A percentile compares a stretch with the other conserved stretches of the same genome.
Evolutionary conservation across 2,113 vertebrate genomes (phyloP).

Genomic region (Prunella fulvescens): DNA sequence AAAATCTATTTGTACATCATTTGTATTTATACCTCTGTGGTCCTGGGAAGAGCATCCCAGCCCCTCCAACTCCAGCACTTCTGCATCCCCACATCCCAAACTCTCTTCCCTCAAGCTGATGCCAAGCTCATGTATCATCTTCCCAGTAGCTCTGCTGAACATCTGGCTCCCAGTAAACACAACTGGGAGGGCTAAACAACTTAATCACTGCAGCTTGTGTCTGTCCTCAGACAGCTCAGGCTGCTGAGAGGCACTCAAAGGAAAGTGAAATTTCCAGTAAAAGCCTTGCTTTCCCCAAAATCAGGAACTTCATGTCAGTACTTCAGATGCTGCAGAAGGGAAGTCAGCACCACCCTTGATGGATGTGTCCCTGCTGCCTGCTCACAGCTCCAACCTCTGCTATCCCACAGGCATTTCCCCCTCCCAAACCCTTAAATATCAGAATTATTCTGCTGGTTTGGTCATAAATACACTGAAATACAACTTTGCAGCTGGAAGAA

Average conservation of each 20-base stretch:
- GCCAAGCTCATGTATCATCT: neutral
- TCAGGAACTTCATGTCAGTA: neutral
- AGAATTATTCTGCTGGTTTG: neutral
- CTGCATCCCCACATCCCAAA: neutral
- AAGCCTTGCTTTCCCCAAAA: neutral
- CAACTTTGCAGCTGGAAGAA: neutral
- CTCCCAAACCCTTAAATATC: neutral
- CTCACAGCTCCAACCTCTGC: neutral
- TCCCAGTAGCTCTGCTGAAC: neutral
- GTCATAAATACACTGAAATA: neutral
- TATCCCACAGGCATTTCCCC: neutral
- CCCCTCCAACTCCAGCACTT: neutral
- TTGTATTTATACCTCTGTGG: neutral
- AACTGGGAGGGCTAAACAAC: neutral
- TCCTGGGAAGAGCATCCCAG: neutral
- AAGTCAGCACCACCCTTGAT: neutral
- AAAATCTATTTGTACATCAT: neutral
- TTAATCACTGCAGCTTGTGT: neutral
- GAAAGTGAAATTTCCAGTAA: neutral
- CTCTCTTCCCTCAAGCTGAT: neutral
- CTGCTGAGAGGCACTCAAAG: neutral
- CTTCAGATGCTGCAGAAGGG: neutral
- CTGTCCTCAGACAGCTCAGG: neutral
- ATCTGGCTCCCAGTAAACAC: conserved; percentile 9
- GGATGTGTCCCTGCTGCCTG: neutral